These are phyloP conservation scores for Luidia sarsii DNA, from an alignment of 53 echinoderm and acorn worm genomes.

Conservation along the genomic window DNA sequence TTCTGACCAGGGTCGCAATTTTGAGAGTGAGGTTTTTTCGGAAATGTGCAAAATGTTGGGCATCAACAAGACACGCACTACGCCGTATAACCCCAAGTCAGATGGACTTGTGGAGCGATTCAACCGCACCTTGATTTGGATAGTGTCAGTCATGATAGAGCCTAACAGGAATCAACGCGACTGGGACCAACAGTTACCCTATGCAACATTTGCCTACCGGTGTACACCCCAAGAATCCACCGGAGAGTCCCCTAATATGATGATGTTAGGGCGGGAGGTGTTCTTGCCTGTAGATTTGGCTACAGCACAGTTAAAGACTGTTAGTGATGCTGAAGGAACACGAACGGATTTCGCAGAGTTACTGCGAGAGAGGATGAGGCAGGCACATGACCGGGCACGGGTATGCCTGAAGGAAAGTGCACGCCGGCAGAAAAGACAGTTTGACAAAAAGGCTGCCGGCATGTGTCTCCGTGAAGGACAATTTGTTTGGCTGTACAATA, in stretches of 20 bases:
- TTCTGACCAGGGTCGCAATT: conserved; percentile 52
- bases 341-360: conserved; percentile 5
- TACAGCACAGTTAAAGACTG: background rate
- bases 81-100: conserved; percentile 59
- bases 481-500: conserved; percentile 2
- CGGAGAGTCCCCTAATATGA: conserved; percentile 7
- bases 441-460: conserved; percentile 2
- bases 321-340: background rate
- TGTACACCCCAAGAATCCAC: conserved; percentile 51
- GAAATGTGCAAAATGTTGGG: conserved; percentile 60
- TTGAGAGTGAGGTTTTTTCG: conserved; percentile 27
- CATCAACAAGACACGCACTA: conserved; percentile 54
- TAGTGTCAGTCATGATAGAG: conserved; percentile 35
- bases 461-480: background rate
- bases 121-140: conserved; percentile 51
- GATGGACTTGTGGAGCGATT: conserved; percentile 55
- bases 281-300: conserved; percentile 23
- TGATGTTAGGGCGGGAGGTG: conserved; percentile 54
- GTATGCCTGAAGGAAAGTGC: background rate
- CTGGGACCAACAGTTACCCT: conserved; percentile 20
- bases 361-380: background rate
- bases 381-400: background rate
- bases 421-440: conserved; percentile 10
- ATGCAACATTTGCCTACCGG: conserved; percentile 47
- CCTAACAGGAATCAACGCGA: conserved; percentile 14